Conservation (phyloP, 1,140 invertebrate species). For the Calephelis virginiensis region DNA sequence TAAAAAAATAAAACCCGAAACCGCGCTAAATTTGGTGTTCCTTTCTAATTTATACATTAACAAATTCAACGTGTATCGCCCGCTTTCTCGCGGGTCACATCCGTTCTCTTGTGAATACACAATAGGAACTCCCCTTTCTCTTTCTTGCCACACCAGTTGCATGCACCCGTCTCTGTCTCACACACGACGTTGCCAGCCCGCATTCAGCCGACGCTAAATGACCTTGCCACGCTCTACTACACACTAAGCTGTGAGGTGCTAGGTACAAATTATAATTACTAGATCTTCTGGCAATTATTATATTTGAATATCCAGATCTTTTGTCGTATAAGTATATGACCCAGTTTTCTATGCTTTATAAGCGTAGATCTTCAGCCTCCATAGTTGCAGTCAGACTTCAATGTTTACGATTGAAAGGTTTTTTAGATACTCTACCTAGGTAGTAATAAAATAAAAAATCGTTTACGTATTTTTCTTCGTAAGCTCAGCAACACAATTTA, state of each 20-base stretch:
- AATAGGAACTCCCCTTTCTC: slow-evolving; percentile 54
- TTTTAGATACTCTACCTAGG: too few species aligned
- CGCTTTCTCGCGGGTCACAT: slow-evolving; percentile 70
- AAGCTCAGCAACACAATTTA: too few species aligned
- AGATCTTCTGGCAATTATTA: slow-evolving; percentile 32
- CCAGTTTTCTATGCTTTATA: too few species aligned
- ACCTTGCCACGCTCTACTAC: slow-evolving; percentile 56
- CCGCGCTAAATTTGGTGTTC: slow-evolving; percentile 17
- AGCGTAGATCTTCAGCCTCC: too few species aligned
- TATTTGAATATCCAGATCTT: too few species aligned
- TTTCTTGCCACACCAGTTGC: slow-evolving; percentile 26
- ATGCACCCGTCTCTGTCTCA: slow-evolving; percentile 36
- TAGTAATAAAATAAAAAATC: too few species aligned
- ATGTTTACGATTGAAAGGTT: too few species aligned
- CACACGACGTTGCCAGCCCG: slow-evolving; percentile 57
- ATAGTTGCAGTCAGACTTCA: too few species aligned
- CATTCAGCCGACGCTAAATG: slow-evolving; percentile 39
- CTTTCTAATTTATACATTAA: slow-evolving; percentile 38
- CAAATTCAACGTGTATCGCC: slow-evolving; percentile 54
- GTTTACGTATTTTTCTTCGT: too few species aligned
- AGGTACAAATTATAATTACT: slow-evolving; percentile 51
- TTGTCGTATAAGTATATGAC: too few species aligned
- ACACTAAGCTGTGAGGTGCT: slow-evolving; percentile 29
- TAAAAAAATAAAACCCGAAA: background rate
- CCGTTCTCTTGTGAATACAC: slow-evolving; percentile 69